These are phyloP conservation scores for Tyrannus savana DNA, from an alignment of 2,113 vertebrate species.

Conservation along the genomic window DNA sequence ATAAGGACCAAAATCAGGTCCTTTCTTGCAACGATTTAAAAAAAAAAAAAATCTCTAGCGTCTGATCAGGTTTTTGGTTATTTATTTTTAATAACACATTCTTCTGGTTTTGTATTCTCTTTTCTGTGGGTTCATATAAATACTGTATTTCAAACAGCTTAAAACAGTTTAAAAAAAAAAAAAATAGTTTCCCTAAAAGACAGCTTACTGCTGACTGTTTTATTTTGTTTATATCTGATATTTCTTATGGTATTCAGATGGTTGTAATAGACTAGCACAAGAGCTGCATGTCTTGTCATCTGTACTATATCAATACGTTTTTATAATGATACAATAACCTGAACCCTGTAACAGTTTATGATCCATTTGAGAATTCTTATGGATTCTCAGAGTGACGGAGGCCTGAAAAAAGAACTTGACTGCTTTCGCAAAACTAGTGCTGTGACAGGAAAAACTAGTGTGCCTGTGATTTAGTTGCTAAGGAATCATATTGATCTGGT, in stretches of 20 bases:
- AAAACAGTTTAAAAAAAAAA: neutral
- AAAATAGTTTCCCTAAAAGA: slow-evolving; percentile 5
- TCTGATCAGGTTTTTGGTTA: neutral
- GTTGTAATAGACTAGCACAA: slow-evolving; percentile 33
- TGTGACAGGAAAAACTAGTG: slow-evolving; percentile 71
- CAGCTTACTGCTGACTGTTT: slow-evolving; percentile 27
- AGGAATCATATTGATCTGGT: slow-evolving; percentile 74
- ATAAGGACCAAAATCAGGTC: neutral
- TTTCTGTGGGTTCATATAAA: neutral
- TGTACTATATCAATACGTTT: slow-evolving; percentile 75
- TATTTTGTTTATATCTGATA: slow-evolving; percentile 33
- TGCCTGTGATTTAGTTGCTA: slow-evolving; percentile 74
- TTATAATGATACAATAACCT: slow-evolving; percentile 81
- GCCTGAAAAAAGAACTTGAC: slow-evolving; percentile 74
- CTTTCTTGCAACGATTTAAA: neutral
- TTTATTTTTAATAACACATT: slow-evolving; percentile 1
- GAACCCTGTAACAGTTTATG: slow-evolving; percentile 78
- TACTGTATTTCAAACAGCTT: neutral
- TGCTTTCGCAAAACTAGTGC: slow-evolving; percentile 74
- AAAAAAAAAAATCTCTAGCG: neutral
- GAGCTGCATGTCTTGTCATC: slow-evolving; percentile 68
- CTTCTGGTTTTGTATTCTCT: neutral
- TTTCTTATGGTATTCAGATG: slow-evolving; percentile 34
- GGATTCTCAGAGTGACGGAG: slow-evolving; percentile 75
- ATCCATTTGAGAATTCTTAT: slow-evolving; percentile 81